Base-by-base conservation (phyloP, 2,888 invertebrate species). In the Branchellion lobata region DNA sequence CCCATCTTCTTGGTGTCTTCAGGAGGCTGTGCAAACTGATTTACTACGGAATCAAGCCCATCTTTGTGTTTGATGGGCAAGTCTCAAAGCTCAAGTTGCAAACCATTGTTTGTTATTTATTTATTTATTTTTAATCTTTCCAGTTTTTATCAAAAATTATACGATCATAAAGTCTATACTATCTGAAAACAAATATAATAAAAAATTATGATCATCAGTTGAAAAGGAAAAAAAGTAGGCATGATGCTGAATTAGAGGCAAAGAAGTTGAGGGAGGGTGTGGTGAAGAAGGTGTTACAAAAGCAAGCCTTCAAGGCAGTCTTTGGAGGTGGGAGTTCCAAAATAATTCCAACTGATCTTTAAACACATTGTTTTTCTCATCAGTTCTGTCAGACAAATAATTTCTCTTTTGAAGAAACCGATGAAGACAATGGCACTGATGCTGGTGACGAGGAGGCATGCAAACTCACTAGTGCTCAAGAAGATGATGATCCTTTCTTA, bases 11-110 rank as follows among this genome's bases (percentile, higher is more conserved):
- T 82, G 94, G 95, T 40, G 90, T 99, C 68, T 97, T 96, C 86
- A 93, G 94, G 86, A 91, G 98, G 40, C 91, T 99, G 73, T 97
- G 97, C 88, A 99, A 99, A 89, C 90, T 99, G 74, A 90, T 99
- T 61, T 96, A 93, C 88, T 98, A 94, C 87, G 92, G 93, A 86
- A 94, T 99, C 82, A 95, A 94, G 85, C 99, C 99, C 0, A 91
- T 99, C 1, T 98, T 99, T 90, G 95, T 99, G 11, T 99, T 99
- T 89, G 99, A 99, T 90, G 99, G 99, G 33, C 93, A 92, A 65
- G 94, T 94, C 74, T 98, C 99, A 24, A 90, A 90, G 79, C 90
- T 99, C 57, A 82, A 82, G 69, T 80, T 79, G 68, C 80, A 82
- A 51, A 82, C 82, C 3, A 47, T 81, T 75, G 82, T 82, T 27